phyloP scores from a whole-genome alignment of 2,888 invertebrate species.

The Notodonta dromedarius region DNA sequence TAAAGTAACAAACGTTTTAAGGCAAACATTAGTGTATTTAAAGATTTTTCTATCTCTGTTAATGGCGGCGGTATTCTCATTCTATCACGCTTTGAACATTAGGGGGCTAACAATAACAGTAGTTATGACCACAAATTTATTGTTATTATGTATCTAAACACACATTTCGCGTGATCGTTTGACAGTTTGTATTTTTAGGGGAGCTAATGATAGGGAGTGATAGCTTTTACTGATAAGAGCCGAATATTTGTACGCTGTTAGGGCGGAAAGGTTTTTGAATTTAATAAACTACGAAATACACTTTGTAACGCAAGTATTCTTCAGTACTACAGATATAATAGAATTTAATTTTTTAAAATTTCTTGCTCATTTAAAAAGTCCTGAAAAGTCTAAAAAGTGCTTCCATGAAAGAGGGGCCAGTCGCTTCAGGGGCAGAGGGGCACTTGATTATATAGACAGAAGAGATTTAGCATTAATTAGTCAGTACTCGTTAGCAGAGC shows the following conservation, averaged over 20 bases:
- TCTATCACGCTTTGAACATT: conserved; percentile 73
- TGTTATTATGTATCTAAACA: conserved; percentile 64
- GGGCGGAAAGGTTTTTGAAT: too few relatives aligned
- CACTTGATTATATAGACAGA: conserved; percentile 52
- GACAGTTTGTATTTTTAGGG: conserved; percentile 35
- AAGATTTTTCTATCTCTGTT: conserved; percentile 26
- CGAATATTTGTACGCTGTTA: too few relatives aligned
- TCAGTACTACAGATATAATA: conserved; percentile 27
- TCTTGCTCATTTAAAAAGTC: conserved; percentile 32
- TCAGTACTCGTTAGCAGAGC: conserved; percentile 49
- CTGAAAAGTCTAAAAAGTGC: conserved; percentile 28
- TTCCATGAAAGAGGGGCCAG: conserved; percentile 15
- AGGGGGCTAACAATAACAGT: conserved; percentile 62
- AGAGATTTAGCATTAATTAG: conserved; percentile 62
- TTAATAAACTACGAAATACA: too few relatives aligned
- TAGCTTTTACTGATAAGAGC: background rate
- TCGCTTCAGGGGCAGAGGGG: conserved; percentile 23
- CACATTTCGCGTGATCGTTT: conserved; percentile 57
- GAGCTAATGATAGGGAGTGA: conserved; percentile 1
- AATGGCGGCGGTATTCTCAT: conserved; percentile 54
- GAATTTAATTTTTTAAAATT: conserved; percentile 41
- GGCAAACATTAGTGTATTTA: conserved; percentile 32
- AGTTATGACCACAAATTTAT: conserved; percentile 69
- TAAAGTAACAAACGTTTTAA: conserved; percentile 13
- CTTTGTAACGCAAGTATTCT: background rate